phyloP scores from a whole-genome alignment of 2,113 vertebrate genomes.

The Setophaga petechia region DNA sequence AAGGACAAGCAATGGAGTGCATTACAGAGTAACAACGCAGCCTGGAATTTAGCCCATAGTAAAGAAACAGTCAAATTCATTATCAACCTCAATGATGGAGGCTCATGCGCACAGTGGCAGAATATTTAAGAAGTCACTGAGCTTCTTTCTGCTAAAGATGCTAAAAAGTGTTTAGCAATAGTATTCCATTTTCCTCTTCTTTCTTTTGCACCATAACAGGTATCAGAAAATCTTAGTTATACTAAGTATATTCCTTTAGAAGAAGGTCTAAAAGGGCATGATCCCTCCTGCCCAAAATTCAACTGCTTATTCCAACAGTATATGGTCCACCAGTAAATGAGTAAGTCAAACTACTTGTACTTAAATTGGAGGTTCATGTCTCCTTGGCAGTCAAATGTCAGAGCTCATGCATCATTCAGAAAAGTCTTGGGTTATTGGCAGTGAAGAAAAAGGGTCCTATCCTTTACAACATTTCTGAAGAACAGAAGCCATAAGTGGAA shows the following conservation, averaged over 20 bases:
- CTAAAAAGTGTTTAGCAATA: not conserved
- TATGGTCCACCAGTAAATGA: not conserved
- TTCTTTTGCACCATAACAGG: not conserved
- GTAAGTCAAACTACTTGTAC: not conserved
- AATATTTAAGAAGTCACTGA: not conserved
- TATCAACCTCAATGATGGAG: not conserved
- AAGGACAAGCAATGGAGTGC: conserved; percentile 38
- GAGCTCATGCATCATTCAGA: not conserved
- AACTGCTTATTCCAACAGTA: not conserved
- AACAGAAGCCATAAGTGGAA: not conserved
- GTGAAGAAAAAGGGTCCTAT: not conserved
- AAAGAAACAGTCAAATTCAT: conserved; percentile 49
- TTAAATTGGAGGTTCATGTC: not conserved
- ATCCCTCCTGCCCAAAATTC: not conserved
- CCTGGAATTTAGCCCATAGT: conserved; percentile 53
- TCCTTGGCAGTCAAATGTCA: not conserved
- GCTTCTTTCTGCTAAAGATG: not conserved
- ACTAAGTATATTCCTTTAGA: not conserved
- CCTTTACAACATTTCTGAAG: not conserved
- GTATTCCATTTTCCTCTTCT: not conserved
- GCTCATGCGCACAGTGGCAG: not conserved
- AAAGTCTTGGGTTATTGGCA: not conserved
- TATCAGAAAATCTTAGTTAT: not conserved
- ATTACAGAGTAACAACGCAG: conserved; percentile 28
- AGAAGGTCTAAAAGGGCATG: not conserved